Evolutionary conservation across 2,888 invertebrate species (phyloP).

Genomic region (Mycalesis mineus): DNA sequence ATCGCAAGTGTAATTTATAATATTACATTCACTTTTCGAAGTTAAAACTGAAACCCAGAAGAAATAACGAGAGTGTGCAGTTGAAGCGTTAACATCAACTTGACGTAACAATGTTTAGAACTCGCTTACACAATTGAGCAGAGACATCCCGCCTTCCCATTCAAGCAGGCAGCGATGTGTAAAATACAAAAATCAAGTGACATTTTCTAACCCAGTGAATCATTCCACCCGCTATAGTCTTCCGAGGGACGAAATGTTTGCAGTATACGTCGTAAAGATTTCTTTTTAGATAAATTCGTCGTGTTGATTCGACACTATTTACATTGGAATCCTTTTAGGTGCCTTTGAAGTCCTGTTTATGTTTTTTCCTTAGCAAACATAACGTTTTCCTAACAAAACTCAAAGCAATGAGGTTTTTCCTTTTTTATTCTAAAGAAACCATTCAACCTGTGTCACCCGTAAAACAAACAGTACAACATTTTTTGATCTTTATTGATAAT

Average conservation of each 20-base stretch:
- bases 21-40: too few relatives aligned
- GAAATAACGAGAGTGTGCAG: background rate
- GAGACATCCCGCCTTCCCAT: slow-evolving; percentile 39
- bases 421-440: background rate
- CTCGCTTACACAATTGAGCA: slow-evolving; percentile 43
- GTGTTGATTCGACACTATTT: slow-evolving; percentile 70
- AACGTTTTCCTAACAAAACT: background rate
- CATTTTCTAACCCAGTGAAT: slow-evolving; percentile 72
- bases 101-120: background rate
- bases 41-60: too few relatives aligned
- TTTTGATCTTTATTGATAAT: background rate
- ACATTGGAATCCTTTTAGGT: slow-evolving; percentile 52
- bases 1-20: too few relatives aligned
- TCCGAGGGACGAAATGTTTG: slow-evolving; percentile 61
- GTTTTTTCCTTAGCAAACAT: slow-evolving; percentile 5
- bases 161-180: slow-evolving; percentile 60
- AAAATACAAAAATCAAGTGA: slow-evolving; percentile 77
- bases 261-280: slow-evolving; percentile 62
- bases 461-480: background rate
- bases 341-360: slow-evolving; percentile 21
- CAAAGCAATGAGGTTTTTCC: background rate
- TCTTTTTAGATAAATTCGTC: slow-evolving; percentile 66
- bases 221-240: slow-evolving; percentile 56
- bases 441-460: background rate
- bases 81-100: background rate